These are phyloP conservation scores for Mayetiola destructor DNA, from an alignment of 2,888 invertebrate genomes.

Conservation along the genomic window DNA sequence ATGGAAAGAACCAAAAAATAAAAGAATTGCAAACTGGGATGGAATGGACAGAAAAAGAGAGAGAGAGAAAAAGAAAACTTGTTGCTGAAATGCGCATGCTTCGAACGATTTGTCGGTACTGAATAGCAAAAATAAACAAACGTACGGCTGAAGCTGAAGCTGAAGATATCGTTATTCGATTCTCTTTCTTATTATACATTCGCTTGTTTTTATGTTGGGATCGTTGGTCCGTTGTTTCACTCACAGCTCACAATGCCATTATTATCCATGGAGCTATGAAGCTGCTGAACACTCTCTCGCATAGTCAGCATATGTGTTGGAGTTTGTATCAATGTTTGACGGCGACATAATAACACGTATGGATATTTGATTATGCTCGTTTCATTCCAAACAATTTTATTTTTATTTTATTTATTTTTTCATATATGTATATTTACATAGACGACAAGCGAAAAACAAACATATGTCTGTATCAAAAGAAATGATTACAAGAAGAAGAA, in stretches of 20 bases:
- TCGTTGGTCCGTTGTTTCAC: neutral
- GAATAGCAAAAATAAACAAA: conserved; percentile 12
- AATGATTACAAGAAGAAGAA: too few species aligned
- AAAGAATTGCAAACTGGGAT: neutral
- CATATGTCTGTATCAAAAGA: too few species aligned
- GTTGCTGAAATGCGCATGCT: conserved; percentile 2
- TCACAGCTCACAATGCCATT: neutral
- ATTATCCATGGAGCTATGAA: too few species aligned
- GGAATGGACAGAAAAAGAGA: neutral
- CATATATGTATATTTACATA: too few species aligned
- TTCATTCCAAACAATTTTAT: too few species aligned
- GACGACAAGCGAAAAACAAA: too few species aligned
- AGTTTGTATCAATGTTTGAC: too few species aligned
- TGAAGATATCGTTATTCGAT: conserved; percentile 5
- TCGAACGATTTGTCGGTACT: conserved; percentile 9
- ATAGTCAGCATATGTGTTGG: too few species aligned
- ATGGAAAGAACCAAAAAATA: neutral
- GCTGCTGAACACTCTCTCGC: too few species aligned
- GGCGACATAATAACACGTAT: too few species aligned
- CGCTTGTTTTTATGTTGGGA: neutral
- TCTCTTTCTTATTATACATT: neutral
- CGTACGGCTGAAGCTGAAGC: neutral
- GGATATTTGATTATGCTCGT: too few species aligned
- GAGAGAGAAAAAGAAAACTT: neutral
- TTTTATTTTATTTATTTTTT: too few species aligned